These are phyloP conservation scores for Pachypanchax playfairii DNA, from an alignment of 2,113 vertebrate genomes.

Conservation along the genomic window DNA sequence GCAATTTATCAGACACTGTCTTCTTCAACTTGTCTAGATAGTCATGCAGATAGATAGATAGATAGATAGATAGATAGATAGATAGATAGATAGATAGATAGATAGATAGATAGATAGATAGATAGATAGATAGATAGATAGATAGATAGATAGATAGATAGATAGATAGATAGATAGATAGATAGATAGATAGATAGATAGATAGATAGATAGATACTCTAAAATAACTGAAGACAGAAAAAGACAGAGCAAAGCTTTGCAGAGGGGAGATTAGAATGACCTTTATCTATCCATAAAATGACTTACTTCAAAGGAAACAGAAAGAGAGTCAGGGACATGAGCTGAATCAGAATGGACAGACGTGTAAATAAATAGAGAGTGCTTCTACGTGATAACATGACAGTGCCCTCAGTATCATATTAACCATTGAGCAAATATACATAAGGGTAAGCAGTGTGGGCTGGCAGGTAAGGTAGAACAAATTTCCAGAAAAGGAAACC, in stretches of 20 bases:
- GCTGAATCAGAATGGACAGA: conserved; percentile 53
- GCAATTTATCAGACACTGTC: background rate
- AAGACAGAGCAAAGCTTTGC: background rate
- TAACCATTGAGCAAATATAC: conserved; percentile 63
- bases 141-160: conserved; percentile 10
- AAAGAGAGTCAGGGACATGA: conserved; percentile 45
- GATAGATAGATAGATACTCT: background rate
- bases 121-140: conserved; percentile 7
- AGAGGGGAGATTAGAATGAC: conserved; percentile 36
- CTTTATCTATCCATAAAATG: conserved; percentile 52
- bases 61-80: conserved; percentile 11
- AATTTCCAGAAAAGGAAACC: conserved; percentile 30
- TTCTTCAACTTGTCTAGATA: background rate
- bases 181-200: conserved; percentile 19
- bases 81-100: conserved; percentile 7
- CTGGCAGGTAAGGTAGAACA: conserved; percentile 14
- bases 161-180: conserved; percentile 17
- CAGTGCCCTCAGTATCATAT: conserved; percentile 44
- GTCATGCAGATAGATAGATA: conserved; percentile 7
- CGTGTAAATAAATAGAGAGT: conserved; percentile 51
- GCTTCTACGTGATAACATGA: conserved; percentile 42
- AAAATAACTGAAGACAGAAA: background rate
- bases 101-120: conserved; percentile 10
- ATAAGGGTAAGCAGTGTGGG: conserved; percentile 25
- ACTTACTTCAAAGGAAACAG: conserved; percentile 65